phyloP scores from a whole-genome alignment of 2,888 invertebrate genomes.

The Cactoblastis cactorum region DNA sequence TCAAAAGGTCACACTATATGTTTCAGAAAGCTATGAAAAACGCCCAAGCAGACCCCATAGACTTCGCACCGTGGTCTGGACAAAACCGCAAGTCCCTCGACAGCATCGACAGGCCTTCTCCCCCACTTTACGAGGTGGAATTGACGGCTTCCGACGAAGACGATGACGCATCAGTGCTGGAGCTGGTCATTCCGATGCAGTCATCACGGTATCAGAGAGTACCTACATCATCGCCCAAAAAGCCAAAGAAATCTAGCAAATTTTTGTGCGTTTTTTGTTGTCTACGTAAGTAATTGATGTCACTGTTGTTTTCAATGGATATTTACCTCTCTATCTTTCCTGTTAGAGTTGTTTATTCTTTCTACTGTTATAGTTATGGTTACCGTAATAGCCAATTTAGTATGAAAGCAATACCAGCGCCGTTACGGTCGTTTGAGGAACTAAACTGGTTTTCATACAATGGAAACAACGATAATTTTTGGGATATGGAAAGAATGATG shows the following conservation, averaged over 20 bases:
- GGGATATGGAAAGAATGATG: too few relatives aligned
- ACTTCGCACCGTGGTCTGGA: slow-evolving; percentile 9
- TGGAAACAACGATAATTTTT: too few relatives aligned
- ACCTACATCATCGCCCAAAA: slow-evolving; percentile 49
- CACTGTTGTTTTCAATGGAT: neutral
- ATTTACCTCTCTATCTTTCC: neutral
- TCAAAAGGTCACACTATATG: neutral
- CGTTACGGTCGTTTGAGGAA: too few relatives aligned
- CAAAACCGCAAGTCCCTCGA: neutral
- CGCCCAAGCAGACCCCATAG: slow-evolving; percentile 21
- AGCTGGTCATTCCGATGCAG: slow-evolving; percentile 64
- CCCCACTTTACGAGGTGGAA: slow-evolving; percentile 63
- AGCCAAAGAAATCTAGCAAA: slow-evolving; percentile 27
- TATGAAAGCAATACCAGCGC: too few relatives aligned
- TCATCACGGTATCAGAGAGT: slow-evolving; percentile 46
- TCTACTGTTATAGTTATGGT: too few relatives aligned
- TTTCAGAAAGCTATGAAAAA: slow-evolving; percentile 30
- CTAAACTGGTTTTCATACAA: too few relatives aligned
- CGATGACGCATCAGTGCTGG: slow-evolving; percentile 60
- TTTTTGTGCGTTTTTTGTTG: slow-evolving; percentile 47
- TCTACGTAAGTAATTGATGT: slow-evolving; percentile 37
- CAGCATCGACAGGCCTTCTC: slow-evolving; percentile 44
- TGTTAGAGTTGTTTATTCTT: too few relatives aligned
- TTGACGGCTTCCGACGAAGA: slow-evolving; percentile 71
- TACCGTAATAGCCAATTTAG: too few relatives aligned